phyloP scores from a whole-genome alignment of 2,888 invertebrate species.

The Cheilosia pagana region DNA sequence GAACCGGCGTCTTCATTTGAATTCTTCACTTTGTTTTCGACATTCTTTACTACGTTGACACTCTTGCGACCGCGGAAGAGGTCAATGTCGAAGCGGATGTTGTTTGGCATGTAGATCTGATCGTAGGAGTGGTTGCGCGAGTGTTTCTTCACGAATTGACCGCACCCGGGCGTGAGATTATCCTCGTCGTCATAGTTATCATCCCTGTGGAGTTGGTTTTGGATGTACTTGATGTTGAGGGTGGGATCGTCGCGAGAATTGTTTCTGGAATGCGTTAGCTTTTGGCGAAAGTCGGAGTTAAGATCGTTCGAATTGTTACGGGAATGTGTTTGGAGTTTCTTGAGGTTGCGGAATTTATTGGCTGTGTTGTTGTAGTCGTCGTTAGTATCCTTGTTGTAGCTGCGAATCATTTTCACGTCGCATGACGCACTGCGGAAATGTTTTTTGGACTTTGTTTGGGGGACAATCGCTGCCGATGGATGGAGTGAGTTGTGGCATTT shows the following conservation, averaged over 20 bases:
- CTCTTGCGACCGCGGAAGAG: constrained; percentile 82
- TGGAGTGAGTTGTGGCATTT: constrained; percentile 80
- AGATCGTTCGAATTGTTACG: constrained; percentile 84
- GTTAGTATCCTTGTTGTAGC: constrained; percentile 82
- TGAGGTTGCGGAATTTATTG: constrained; percentile 81
- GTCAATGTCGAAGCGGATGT: constrained; percentile 83
- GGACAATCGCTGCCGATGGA: constrained; percentile 75
- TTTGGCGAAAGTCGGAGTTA: constrained; percentile 80
- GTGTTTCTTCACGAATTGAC: constrained; percentile 82
- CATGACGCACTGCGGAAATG: constrained; percentile 83
- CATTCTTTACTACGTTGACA: constrained; percentile 82
- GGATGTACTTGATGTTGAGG: constrained; percentile 82
- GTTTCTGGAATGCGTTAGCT: constrained; percentile 80
- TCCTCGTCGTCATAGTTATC: constrained; percentile 81
- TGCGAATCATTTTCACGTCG: constrained; percentile 83
- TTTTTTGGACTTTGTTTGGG: constrained; percentile 82
- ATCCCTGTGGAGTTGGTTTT: constrained; percentile 81
- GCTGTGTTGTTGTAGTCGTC: constrained; percentile 76
- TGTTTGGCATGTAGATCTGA: constrained; percentile 83
- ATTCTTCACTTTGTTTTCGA: constrained; percentile 81
- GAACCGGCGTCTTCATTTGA: constrained; percentile 81
- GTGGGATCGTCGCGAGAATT: constrained; percentile 82
- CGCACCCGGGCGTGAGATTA: constrained; percentile 81
- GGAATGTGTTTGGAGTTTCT: constrained; percentile 82
- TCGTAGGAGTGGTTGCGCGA: constrained; percentile 84